Percentiles rank a stretch among this genome's conserved stretches.
phyloP scores from a whole-genome alignment of 2,113 vertebrate genomes.

The Prunella himalayana region DNA sequence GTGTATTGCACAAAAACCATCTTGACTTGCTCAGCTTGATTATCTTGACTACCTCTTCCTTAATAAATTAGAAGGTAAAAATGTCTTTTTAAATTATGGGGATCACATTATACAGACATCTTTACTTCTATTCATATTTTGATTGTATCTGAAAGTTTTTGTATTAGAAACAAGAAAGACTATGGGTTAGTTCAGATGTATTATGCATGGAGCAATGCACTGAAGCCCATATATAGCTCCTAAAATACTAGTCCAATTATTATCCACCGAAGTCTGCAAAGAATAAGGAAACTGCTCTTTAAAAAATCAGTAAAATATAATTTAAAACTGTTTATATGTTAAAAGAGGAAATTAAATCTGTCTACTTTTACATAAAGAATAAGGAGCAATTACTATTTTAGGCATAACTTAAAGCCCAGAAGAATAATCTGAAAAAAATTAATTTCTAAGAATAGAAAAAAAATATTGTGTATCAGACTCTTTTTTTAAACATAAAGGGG shows the following conservation, averaged over 20 bases:
- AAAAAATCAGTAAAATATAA: neutral
- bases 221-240: neutral
- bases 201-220: neutral
- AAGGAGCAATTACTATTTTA: neutral
- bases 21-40: neutral
- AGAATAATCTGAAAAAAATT: neutral
- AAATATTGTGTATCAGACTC: neutral
- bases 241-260: neutral
- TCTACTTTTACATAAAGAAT: neutral
- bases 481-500: neutral
- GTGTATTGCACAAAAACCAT: neutral
- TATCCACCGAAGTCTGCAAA: neutral
- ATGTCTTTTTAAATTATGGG: neutral
- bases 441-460: neutral
- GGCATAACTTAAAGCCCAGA: neutral
- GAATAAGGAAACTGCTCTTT: neutral
- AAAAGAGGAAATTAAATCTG: neutral
- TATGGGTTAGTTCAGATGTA: neutral
- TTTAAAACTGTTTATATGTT: neutral
- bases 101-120: neutral
- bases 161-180: neutral
- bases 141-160: neutral
- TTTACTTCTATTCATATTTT: neutral
- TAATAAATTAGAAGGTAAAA: neutral
- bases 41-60: neutral